These are phyloP conservation scores for Peromyscus californicus DNA, from an alignment of 2,113 vertebrate genomes.

Conservation along the genomic window DNA sequence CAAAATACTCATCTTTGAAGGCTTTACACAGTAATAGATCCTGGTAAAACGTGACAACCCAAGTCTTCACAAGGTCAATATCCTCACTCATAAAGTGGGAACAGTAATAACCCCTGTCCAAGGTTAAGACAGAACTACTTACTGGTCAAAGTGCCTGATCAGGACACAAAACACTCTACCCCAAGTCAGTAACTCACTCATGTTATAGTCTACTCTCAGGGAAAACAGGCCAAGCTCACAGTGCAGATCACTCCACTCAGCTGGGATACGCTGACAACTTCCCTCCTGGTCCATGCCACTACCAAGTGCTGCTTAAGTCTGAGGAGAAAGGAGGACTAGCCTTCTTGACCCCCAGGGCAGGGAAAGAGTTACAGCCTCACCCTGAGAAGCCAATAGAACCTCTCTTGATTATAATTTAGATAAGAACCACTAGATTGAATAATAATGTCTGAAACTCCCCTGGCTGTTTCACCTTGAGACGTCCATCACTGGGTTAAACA, in stretches of 20 bases:
- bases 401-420: slow-evolving; percentile 95
- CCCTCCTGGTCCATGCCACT: slow-evolving; percentile 48
- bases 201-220: not conserved
- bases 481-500: slow-evolving; percentile 99
- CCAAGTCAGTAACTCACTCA: slow-evolving; percentile 44
- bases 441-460: slow-evolving; percentile 93
- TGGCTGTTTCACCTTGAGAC: slow-evolving; percentile 96
- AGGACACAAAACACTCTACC: slow-evolving; percentile 53
- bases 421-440: slow-evolving; percentile 94
- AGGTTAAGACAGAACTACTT: slow-evolving; percentile 58
- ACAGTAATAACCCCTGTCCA: slow-evolving; percentile 52
- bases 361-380: slow-evolving; percentile 88
- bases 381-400: slow-evolving; percentile 92
- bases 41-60: slow-evolving; percentile 58
- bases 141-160: slow-evolving; percentile 61
- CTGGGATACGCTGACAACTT: slow-evolving; percentile 58
- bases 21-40: slow-evolving; percentile 55
- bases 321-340: slow-evolving; percentile 75
- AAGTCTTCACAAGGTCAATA: slow-evolving; percentile 61
- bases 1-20: slow-evolving; percentile 49
- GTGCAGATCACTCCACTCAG: slow-evolving; percentile 26
- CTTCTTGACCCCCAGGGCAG: slow-evolving; percentile 85
- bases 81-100: slow-evolving; percentile 56
- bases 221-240: slow-evolving; percentile 47
- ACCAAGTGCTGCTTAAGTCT: slow-evolving; percentile 45